phyloP scores from a whole-genome alignment of 2,888 invertebrate genomes.

The Peribatodes rhomboidaria region DNA sequence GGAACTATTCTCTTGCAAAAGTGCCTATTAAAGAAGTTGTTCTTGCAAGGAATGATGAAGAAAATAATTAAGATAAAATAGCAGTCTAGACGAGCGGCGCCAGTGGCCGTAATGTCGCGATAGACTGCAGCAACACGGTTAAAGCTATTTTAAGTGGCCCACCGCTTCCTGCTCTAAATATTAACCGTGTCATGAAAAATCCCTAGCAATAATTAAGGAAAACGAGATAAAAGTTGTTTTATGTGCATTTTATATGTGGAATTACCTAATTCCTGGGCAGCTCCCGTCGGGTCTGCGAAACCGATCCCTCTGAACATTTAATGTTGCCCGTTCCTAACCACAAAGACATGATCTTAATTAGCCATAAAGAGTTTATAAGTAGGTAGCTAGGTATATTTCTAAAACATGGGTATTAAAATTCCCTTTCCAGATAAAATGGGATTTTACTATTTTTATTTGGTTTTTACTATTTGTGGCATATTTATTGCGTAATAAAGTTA shows the following conservation, averaged over 20 bases:
- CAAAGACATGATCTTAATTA: neutral
- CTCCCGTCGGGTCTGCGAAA: too few relatives aligned
- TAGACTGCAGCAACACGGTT: conserved; percentile 57
- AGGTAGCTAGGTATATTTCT: too few relatives aligned
- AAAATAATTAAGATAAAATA: conserved; percentile 60
- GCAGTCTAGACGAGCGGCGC: conserved; percentile 65
- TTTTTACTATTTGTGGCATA: too few relatives aligned
- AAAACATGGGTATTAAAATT: neutral
- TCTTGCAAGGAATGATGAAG: conserved; percentile 46
- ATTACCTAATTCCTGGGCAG: conserved; percentile 2
- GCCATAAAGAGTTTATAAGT: neutral
- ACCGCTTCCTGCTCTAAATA: conserved; percentile 62
- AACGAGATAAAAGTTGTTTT: conserved; percentile 26
- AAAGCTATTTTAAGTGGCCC: conserved; percentile 64
- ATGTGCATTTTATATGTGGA: conserved; percentile 4
- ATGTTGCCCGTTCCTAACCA: neutral
- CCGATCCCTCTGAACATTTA: neutral
- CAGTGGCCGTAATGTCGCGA: conserved; percentile 55
- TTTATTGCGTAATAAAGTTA: neutral
- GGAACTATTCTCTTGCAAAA: conserved; percentile 43
- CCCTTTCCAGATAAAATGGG: neutral
- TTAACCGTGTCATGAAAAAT: conserved; percentile 43
- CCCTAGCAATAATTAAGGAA: conserved; percentile 28
- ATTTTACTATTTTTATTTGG: neutral
- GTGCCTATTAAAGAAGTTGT: conserved; percentile 45